A percentile compares a stretch with the other conserved stretches of the same genome.
Evolutionary conservation across 2,113 vertebrate genomes (phyloP).

Genomic region (Atrichornis clamosus): DNA sequence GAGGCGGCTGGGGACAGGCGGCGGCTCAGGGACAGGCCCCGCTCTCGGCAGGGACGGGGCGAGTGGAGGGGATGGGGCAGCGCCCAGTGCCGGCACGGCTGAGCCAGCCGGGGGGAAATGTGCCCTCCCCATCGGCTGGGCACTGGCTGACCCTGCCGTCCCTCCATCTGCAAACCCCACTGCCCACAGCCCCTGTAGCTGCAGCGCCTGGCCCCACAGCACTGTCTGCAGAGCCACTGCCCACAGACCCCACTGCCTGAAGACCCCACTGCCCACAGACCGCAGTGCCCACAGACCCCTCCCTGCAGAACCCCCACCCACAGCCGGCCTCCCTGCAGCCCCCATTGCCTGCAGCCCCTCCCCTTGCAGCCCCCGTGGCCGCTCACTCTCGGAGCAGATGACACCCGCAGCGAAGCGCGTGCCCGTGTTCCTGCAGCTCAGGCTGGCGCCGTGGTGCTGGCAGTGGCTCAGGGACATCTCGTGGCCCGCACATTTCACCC

Average conservation of each 20-base stretch:
- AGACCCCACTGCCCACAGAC: accelerated
- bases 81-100: accelerated
- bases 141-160: background rate
- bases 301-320: too few relatives aligned
- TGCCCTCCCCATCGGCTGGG: accelerated
- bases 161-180: background rate
- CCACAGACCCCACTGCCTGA: accelerated
- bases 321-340: background rate
- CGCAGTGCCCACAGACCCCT: background rate
- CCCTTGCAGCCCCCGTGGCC: accelerated
- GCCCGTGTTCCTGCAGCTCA: conserved; percentile 83
- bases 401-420: conserved; percentile 88
- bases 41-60: background rate
- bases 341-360: background rate
- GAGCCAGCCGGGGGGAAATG: accelerated
- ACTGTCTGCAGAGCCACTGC: background rate
- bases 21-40: background rate
- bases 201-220: background rate
- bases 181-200: background rate
- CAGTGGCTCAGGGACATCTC: conserved; percentile 91
- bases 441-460: conserved; percentile 78
- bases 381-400: conserved; percentile 98
- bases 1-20: conserved; percentile 81
- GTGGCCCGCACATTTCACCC: conserved; percentile 84
- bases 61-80: background rate